These are phyloP conservation scores for Sakesphorus luctuosus DNA, from an alignment of 2,113 vertebrate genomes.

Conservation along the genomic window DNA sequence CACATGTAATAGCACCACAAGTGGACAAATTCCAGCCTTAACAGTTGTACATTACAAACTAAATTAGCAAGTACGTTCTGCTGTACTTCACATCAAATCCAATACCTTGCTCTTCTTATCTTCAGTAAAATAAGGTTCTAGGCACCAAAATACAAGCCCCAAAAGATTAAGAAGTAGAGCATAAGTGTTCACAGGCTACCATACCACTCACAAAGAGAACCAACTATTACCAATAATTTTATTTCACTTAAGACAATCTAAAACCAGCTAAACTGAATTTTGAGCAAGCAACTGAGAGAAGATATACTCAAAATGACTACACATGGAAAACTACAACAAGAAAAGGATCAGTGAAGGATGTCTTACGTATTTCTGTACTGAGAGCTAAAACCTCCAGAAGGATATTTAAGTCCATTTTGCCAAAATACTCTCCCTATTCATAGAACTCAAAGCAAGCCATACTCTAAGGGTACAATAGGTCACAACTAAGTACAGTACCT, in stretches of 20 bases:
- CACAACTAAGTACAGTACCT: constrained; percentile 78
- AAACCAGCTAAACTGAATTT: constrained; percentile 66
- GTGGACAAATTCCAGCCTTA: constrained; percentile 69
- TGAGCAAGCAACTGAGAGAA: constrained; percentile 52
- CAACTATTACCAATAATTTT: constrained; percentile 71
- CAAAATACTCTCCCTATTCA: constrained; percentile 74
- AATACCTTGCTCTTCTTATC: constrained; percentile 50
- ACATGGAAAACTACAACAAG: constrained; percentile 54
- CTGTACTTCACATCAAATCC: constrained; percentile 69
- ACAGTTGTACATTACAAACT: constrained; percentile 67
- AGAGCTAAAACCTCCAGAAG: constrained; percentile 58
- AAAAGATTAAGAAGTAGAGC: constrained; percentile 38
- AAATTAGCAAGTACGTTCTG: constrained; percentile 74
- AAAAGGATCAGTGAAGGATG: constrained; percentile 46
- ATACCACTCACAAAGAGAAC: constrained; percentile 50
- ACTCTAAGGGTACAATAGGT: constrained; percentile 73
- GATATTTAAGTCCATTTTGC: constrained; percentile 72
- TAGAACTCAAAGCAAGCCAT: constrained; percentile 65
- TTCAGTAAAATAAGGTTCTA: constrained; percentile 67
- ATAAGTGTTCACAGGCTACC: constrained; percentile 48
- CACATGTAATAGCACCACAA: constrained; percentile 71
- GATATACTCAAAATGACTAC: constrained; percentile 65
- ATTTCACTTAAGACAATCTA: constrained; percentile 71
- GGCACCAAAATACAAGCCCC: constrained; percentile 23
- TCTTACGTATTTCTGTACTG: constrained; percentile 36